Conservation (phyloP, 1,140 invertebrate genomes). For the Drosophila mayri region DNA sequence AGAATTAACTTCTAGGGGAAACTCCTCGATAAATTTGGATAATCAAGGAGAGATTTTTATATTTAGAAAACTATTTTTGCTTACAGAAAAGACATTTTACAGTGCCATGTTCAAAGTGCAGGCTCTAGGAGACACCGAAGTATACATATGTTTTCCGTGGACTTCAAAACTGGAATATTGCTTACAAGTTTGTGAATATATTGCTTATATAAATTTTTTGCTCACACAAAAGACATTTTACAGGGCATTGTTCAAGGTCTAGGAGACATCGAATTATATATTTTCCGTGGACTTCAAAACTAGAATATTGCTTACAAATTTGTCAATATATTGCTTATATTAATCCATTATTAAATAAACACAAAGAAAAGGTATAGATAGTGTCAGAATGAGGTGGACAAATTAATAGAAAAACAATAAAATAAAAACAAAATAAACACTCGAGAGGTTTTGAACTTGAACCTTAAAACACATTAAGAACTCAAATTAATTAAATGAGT, state of each 20-base stretch:
- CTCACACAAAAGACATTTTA: not conserved
- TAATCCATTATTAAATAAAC: not conserved
- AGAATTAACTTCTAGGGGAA: not conserved
- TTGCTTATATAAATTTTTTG: not conserved
- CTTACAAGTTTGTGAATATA: not conserved
- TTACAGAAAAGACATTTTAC: not conserved
- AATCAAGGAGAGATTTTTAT: not conserved
- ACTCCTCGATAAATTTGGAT: not conserved
- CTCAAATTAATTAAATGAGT: not conserved
- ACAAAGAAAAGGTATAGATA: too few species aligned
- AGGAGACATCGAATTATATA: not conserved
- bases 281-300: not conserved
- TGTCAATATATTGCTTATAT: not conserved
- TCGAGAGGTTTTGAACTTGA: not conserved
- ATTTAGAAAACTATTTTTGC: conserved; percentile 3
- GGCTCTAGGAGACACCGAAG: not conserved
- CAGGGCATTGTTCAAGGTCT: not conserved
- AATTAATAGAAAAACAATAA: not conserved
- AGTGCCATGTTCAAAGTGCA: not conserved
- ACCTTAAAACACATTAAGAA: too few species aligned
- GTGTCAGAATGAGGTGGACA: accelerated
- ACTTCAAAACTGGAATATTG: not conserved
- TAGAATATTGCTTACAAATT: not conserved
- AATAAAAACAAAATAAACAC: not conserved
- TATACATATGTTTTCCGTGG: not conserved